Evolutionary conservation across 2,113 vertebrate species (phyloP).

Genomic region (Leucopsar rothschildi): DNA sequence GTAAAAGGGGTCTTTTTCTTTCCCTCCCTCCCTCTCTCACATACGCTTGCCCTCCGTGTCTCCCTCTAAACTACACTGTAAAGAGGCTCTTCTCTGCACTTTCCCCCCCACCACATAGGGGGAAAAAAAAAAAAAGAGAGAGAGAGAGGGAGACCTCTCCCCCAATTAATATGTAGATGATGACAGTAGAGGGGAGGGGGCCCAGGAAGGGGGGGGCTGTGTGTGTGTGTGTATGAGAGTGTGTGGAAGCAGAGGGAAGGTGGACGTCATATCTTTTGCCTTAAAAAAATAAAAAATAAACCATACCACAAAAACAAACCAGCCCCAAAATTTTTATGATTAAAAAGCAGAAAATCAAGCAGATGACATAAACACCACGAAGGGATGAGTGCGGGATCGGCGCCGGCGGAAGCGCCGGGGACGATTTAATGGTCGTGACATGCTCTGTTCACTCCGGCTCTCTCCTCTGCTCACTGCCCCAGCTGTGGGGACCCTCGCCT

Average conservation of each 20-base stretch:
- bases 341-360: constrained; percentile 58
- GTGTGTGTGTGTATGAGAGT: neutral
- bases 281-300: neutral
- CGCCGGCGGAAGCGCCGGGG: constrained; percentile 14
- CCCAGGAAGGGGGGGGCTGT: constrained; percentile 3
- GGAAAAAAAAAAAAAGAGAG: no score
- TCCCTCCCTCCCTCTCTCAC: constrained; percentile 38
- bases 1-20: constrained; percentile 67
- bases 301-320: neutral
- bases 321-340: constrained; percentile 49
- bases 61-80: constrained; percentile 43
- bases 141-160: constrained; percentile 55
- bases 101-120: neutral
- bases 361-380: constrained; percentile 73
- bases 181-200: constrained; percentile 74
- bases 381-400: constrained; percentile 65
- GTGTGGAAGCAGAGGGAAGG: neutral
- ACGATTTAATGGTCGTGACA: constrained; percentile 45
- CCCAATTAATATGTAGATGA: constrained; percentile 79
- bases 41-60: neutral
- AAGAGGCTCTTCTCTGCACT: neutral
- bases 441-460: constrained; percentile 29
- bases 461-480: neutral
- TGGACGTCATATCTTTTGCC: constrained; percentile 65
- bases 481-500: neutral